Percentiles rank a stretch among this genome's conserved stretches.
Conservation (phyloP, 1,140 invertebrate species). For the Harpegnathos saltator region DNA sequence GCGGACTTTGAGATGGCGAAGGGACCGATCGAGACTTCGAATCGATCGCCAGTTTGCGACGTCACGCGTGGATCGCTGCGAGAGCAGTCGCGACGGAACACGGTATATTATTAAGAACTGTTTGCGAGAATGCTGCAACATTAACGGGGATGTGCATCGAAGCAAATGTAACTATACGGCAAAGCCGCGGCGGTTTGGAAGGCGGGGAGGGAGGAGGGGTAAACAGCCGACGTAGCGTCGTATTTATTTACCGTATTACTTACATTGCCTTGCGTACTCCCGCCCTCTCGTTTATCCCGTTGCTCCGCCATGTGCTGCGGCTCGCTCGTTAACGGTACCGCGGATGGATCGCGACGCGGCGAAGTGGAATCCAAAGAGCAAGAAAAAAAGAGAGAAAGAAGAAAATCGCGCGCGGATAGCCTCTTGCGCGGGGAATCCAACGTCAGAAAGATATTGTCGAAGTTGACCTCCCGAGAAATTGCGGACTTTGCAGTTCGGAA, state of each 20-base stretch:
- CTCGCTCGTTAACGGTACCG: slow-evolving; percentile 44
- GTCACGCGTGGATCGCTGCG: too few relatives aligned
- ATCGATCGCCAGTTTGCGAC: too few relatives aligned
- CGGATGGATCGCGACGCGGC: slow-evolving; percentile 18
- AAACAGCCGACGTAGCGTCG: slow-evolving; percentile 49
- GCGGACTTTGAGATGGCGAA: too few relatives aligned
- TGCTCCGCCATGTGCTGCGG: background rate
- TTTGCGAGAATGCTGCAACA: slow-evolving; percentile 44
- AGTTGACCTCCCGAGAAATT: too few relatives aligned
- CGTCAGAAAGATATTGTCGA: background rate
- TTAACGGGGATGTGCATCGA: slow-evolving; percentile 39
- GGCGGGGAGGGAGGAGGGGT: too few relatives aligned
- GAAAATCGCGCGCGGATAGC: too few relatives aligned
- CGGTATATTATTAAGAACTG: slow-evolving; percentile 36
- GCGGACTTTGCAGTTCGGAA: too few relatives aligned
- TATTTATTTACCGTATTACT: slow-evolving; percentile 64
- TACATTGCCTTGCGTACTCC: slow-evolving; percentile 44
- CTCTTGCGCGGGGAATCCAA: background rate
- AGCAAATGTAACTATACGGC: slow-evolving; percentile 30
- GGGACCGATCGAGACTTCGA: too few relatives aligned
- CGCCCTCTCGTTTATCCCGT: slow-evolving; percentile 34
- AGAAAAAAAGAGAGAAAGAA: background rate
- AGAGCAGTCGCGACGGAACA: background rate
- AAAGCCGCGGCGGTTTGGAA: slow-evolving; percentile 27
- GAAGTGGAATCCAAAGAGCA: slow-evolving; percentile 10